A percentile compares a stretch with the other conserved stretches of the same genome.
phyloP scores from a whole-genome alignment of 2,888 invertebrate genomes.

The Netelia virgata region DNA sequence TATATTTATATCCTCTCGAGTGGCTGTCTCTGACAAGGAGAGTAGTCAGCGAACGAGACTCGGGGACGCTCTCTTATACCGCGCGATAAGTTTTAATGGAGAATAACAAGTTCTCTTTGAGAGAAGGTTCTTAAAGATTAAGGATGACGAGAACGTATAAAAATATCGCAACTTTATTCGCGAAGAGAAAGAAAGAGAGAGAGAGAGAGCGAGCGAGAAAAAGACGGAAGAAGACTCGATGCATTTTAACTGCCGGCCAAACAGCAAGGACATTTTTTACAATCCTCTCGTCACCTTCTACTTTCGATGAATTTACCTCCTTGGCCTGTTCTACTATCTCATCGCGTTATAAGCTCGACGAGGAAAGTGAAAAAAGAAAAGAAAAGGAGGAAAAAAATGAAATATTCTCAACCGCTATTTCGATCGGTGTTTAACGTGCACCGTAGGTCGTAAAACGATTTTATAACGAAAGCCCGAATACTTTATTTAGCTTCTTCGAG shows the following conservation, averaged over 20 bases:
- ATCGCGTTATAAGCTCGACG: constrained; percentile 11
- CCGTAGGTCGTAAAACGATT: constrained; percentile 54
- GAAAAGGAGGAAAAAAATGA: not conserved
- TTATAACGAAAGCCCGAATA: constrained; percentile 50
- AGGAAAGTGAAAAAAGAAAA: not conserved
- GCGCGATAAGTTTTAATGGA: constrained; percentile 64
- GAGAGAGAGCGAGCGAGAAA: not conserved
- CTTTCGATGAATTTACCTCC: constrained; percentile 18
- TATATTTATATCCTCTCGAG: constrained; percentile 5
- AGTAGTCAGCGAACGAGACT: constrained; percentile 9
- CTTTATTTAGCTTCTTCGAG: constrained; percentile 29
- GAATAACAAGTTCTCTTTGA: constrained; percentile 43
- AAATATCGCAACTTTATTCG: constrained; percentile 1
- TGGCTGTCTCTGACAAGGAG: constrained; percentile 9
- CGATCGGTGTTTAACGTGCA: constrained; percentile 16
- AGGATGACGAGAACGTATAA: constrained; percentile 29
- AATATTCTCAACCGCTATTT: constrained; percentile 15
- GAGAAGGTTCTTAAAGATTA: constrained; percentile 29
- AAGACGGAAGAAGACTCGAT: constrained; percentile 29
- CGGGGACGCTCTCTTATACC: constrained; percentile 34
- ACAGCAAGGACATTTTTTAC: constrained; percentile 9
- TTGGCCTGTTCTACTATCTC: constrained; percentile 6
- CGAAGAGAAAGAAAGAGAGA: too few relatives aligned
- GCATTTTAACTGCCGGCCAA: constrained; percentile 44
- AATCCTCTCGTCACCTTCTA: constrained; percentile 16